Base-by-base conservation (phyloP, 2,797 vertebrate genomes). In the Monodelphis domestica region DNA sequence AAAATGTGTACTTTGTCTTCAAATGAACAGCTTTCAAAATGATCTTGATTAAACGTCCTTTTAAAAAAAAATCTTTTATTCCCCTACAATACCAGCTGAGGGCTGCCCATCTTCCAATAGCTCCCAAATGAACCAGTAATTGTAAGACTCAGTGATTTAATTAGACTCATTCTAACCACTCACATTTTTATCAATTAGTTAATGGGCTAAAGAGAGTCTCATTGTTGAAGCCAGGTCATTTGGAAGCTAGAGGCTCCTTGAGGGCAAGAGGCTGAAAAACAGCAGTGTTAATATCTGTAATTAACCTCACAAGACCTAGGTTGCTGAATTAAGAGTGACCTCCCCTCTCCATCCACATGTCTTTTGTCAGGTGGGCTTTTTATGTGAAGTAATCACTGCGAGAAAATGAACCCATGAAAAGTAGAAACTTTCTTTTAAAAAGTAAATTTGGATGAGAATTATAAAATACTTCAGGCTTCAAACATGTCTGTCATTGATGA, bases 111-210 rank as follows among this genome's bases (percentile, higher is more conserved):
- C 98, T 98, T 98, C 98, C 97, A 97, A 98, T 97, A 98, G 98
- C 98, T 98, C 98, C 98, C 98, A 98, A 98, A 98, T 98, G 98
- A 97, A 98, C 98, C 93, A 94, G 97, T 98, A 98, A 98, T 98
- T 98, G 98, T 98, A 97, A 98, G 98, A 97, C 98, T 98, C 93
- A 94, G 98, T 98, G 98, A 98, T 98, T 99, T 98, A 99, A 99
- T 99, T 98, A 98, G 98, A 98, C 98, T 98, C 98, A 98, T 98
- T 99, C 98, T 97, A 98, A 98, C 98, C 98, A 98, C 98, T 98
- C 98, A 98, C 98, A 98, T 99, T 98, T 98, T 98, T 98, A 98
- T 99, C 98, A 99, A 98, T 99, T 98, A 99, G 98, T 98, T 98
- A 98, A 98, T 98, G 98, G 98, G 98, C 98, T 98, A 98, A 98